Evolutionary conservation across 2,888 invertebrate species (phyloP), one percentile per base, ranked within the genome.

Genomic region (Matsumyia berberina): DNA sequence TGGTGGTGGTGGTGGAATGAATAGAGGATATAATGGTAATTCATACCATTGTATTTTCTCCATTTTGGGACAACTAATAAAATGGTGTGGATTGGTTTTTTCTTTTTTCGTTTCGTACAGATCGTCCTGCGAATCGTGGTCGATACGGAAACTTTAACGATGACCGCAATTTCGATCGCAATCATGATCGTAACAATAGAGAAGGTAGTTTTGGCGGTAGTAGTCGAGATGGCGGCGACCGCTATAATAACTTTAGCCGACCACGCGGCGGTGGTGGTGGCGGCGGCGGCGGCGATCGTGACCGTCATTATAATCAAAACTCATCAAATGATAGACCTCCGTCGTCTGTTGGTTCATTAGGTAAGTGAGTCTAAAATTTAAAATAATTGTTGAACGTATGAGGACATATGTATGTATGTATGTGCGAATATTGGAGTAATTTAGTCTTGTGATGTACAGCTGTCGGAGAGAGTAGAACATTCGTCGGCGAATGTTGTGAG

Each of bases 11-110:
- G 90, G 92, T 62, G 93, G 93, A 88, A 93, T 93, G 87, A 92
- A 92, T 86, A 93, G 93, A 88, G 92, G 92, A 88, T 92, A 91
- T 87, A 92, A 92, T 87, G 92, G 93, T 90, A 93, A 89, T 86
- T 87, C 57, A 82, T 79, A 70, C 78, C 77, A 81, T 88, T 89
- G 88, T 86, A 80, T 80, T 69, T 67, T 86, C 80, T 69, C 49
- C 67, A 24, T 70, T 85, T 57, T 53, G 12, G 64, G 44, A 66
- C 66, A 53, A 29, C 58, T 80, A 58, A 62, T 78, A 6, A 29
- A 62, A 33, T 12, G 49, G 4, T 57, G 4, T 62, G 29, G 24
- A 15, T 64, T 60, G 9, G 49, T 33, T 64, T 35, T 57, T 49
- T 70, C 8, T 81, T n/a, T n/a, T n/a, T n/a, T n/a, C n/a, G n/a